Conservation (phyloP, 2,888 invertebrate genomes). For the Tinea trinotella region DNA sequence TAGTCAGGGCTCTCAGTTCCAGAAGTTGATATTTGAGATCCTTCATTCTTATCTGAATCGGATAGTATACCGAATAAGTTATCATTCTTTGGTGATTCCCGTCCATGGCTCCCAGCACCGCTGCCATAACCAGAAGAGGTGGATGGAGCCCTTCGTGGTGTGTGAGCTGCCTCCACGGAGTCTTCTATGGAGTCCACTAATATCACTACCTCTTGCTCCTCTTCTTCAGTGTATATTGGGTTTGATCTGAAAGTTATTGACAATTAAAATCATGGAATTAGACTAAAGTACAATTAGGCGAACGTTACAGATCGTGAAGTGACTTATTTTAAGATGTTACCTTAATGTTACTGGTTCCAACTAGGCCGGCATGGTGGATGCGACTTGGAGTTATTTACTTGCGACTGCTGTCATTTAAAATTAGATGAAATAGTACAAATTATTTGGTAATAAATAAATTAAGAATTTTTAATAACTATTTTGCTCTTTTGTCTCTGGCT, state of each 20-base stretch:
- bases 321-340: too few species aligned
- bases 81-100: constrained; percentile 61
- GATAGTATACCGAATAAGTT: constrained; percentile 20
- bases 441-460: too few species aligned
- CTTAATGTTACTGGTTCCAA: too few species aligned
- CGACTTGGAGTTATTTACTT: too few species aligned
- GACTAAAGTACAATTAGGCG: background rate
- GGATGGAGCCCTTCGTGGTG: constrained; percentile 54
- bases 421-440: too few species aligned
- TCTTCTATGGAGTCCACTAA: constrained; percentile 58
- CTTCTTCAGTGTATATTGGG: constrained; percentile 59
- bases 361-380: too few species aligned
- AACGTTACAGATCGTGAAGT: too few species aligned
- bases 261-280: background rate
- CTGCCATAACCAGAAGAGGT: constrained; percentile 65
- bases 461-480: too few species aligned
- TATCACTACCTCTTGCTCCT: constrained; percentile 66
- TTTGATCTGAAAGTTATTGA: constrained; percentile 43
- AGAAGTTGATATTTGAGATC: constrained; percentile 47
- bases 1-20: constrained; percentile 57
- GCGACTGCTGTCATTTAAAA: too few species aligned
- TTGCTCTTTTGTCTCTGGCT: too few species aligned
- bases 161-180: constrained; percentile 28
- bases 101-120: constrained; percentile 57
- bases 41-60: constrained; percentile 39